Evolutionary conservation across 2,797 vertebrate genomes (phyloP).

Genomic region (Urocyon cinereoargenteus): DNA sequence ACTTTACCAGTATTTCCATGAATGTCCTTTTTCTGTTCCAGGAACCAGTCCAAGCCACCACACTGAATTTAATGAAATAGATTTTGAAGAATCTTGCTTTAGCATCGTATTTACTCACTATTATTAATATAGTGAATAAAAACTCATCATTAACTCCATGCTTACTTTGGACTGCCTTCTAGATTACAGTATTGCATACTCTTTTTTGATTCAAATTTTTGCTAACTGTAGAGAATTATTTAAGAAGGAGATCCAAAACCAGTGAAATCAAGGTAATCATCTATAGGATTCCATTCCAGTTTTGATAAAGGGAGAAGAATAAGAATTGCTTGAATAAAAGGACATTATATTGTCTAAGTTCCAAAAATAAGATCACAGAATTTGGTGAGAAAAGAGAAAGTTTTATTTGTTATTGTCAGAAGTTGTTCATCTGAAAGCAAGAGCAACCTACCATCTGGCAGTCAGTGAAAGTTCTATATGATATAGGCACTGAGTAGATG

Average conservation of each 20-base stretch:
- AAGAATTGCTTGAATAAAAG: background rate
- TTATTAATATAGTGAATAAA: background rate
- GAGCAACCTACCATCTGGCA: background rate
- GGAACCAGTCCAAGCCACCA: background rate
- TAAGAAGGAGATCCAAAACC: background rate
- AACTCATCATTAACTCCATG: background rate
- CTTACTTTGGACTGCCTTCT: background rate
- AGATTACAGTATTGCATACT: background rate
- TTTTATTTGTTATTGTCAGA: background rate
- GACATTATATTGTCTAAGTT: background rate
- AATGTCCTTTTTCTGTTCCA: background rate
- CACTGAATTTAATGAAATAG: background rate
- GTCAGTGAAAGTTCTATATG: background rate
- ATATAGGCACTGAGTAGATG: background rate
- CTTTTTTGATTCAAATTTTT: background rate
- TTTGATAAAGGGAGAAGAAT: background rate
- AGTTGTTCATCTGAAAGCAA: background rate
- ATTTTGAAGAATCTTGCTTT: background rate
- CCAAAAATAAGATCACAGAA: background rate
- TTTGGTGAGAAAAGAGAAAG: background rate
- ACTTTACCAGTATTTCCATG: background rate
- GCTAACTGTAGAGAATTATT: background rate
- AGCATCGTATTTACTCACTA: background rate
- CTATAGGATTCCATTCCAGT: background rate
- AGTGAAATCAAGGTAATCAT: background rate